Percentiles rank a stretch among this genome's conserved stretches.
phyloP scores from a whole-genome alignment of 2,113 vertebrate species.

The Pampusana beccarii region DNA sequence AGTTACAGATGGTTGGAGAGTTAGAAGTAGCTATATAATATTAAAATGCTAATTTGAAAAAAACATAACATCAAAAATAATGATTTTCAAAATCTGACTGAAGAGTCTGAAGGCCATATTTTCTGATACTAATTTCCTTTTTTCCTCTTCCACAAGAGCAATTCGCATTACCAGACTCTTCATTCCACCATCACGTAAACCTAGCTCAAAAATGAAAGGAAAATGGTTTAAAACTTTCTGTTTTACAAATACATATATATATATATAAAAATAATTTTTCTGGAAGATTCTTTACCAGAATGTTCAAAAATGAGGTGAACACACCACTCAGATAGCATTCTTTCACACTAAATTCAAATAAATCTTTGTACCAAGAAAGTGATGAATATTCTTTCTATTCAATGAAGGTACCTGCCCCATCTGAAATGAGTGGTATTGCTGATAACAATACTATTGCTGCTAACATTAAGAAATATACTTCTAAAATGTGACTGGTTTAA shows the following conservation, averaged over 20 bases:
- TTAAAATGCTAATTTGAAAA: constrained; percentile 4
- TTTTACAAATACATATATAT: not conserved
- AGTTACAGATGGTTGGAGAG: not conserved
- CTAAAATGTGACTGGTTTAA: not conserved
- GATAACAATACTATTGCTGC: not conserved
- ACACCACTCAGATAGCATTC: not conserved
- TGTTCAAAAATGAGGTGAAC: not conserved
- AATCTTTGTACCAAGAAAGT: not conserved
- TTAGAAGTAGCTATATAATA: not conserved
- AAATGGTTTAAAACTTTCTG: not conserved
- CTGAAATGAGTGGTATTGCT: not conserved
- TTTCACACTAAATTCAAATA: not conserved
- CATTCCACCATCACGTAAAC: not conserved
- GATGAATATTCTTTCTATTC: not conserved
- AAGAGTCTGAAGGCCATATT: not conserved
- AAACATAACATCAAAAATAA: constrained; percentile 6
- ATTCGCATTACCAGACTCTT: not conserved
- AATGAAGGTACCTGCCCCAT: not conserved
- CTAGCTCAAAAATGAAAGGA: not conserved
- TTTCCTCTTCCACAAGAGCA: not conserved
- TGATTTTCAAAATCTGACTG: not conserved
- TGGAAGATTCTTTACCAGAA: not conserved
- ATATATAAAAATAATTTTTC: not conserved
- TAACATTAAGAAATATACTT: not conserved
- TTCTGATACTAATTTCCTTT: not conserved